Percentiles rank a stretch among this genome's conserved stretches.
These are phyloP conservation scores for Heteromyza rotundicornis DNA, from an alignment of 2,888 invertebrate genomes.

Conservation along the genomic window DNA sequence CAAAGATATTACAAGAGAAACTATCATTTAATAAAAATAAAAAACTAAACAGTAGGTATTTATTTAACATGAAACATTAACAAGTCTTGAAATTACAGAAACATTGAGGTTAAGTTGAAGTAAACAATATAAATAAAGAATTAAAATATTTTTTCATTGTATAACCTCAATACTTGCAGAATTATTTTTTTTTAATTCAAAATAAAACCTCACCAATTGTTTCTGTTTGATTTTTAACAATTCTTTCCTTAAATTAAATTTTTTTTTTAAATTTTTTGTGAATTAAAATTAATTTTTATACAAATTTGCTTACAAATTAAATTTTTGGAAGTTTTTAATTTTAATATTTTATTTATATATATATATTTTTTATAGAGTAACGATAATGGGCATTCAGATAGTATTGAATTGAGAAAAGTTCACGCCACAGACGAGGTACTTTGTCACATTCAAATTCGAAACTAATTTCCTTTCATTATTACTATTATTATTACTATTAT, in stretches of 20 bases:
- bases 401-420: conserved; percentile 64
- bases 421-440: conserved; percentile 65
- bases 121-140: conserved; percentile 12
- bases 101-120: conserved; percentile 32
- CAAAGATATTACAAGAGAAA: too few species aligned
- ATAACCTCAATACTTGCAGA: too few species aligned
- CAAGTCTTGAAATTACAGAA: conserved; percentile 9
- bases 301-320: too few species aligned
- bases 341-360: conserved; percentile 39
- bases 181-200: too few species aligned
- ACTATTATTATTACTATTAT: conserved; percentile 9
- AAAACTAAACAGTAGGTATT: conserved; percentile 9
- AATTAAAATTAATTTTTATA: too few species aligned
- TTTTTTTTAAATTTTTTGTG: too few species aligned
- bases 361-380: conserved; percentile 61
- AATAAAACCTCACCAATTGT: too few species aligned
- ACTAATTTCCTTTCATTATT: conserved; percentile 6
- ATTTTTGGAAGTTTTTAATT: conserved; percentile 9
- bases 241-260: too few species aligned
- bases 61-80: conserved; percentile 9
- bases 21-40: conserved; percentile 19
- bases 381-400: conserved; percentile 63
- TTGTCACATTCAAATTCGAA: conserved; percentile 55
- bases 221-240: too few species aligned
- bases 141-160: conserved; percentile 7